Base-by-base conservation (phyloP, 2,888 invertebrate species). In the Drosophila barbarae region DNA sequence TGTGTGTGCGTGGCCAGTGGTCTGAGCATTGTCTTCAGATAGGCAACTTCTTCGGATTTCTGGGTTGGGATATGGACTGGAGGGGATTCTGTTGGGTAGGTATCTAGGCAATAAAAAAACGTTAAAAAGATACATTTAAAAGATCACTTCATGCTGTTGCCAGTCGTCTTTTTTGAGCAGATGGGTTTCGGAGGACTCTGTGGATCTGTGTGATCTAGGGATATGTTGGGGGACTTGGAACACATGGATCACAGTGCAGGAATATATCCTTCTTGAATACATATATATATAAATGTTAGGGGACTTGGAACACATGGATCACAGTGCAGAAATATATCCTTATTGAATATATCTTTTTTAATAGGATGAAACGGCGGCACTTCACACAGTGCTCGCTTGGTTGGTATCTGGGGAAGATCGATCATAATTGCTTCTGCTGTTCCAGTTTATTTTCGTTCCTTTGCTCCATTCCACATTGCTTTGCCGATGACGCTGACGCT, bases 81-180 rank as follows among this genome's bases (percentile, higher is more conserved):
- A 3, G 23, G 44, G 32, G 35, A 36, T 28, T 50, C 21, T 44
- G 21, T 21, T 36, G 39, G 34, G 32, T 18, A 23, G 39, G 23
- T 26, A 35, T 26, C 18, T 35, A 10, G 39, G 26, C 56, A 35
- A 56, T 15, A 32, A 42, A 28, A 34, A 35, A 32, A 30, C 46
- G 32, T 21, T 26, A 26, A 57, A 63, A 63, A 50, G 42, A 63
- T 63, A 63, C 50, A 51, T 50, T 63, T 44, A 63, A 61, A 57
- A 50, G 50, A 63, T 63, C 61, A 63, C 61, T 63, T 63, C 44
- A 61, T 61, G 61, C 61, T 61, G 61, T 60, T 61, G 61, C 49
- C 63, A 61, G 61, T 63, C 63, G 50, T 63, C 63, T 41, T 39
- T 26, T 61, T 39, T 61, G 61, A 63, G 61, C 61, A 63, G 35